Evolutionary conservation across 2,113 vertebrate species (phyloP).

Genomic region (Orycteropus afer): DNA sequence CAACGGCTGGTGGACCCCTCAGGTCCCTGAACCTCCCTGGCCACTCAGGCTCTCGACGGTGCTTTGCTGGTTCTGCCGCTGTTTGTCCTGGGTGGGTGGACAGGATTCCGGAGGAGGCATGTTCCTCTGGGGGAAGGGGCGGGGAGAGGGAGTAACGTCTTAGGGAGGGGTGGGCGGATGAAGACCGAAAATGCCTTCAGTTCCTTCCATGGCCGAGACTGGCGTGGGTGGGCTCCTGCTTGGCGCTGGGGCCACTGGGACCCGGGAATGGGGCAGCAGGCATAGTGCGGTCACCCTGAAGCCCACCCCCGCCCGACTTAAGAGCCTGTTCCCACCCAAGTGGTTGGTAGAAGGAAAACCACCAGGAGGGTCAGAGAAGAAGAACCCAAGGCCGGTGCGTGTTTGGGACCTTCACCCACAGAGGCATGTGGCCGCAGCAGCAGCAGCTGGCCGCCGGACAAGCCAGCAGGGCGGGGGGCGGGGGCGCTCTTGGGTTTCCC

Average conservation of each 20-base stretch:
- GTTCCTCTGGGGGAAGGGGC: no score
- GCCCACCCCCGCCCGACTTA: fast-evolving
- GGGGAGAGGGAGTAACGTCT: neutral
- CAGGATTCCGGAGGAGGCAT: neutral
- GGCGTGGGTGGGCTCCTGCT: neutral
- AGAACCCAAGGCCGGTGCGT: neutral
- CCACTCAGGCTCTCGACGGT: fast-evolving
- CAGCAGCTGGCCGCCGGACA: neutral
- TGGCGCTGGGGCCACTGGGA: neutral
- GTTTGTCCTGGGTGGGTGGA: fast-evolving
- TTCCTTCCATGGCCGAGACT: neutral
- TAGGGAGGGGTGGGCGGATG: neutral
- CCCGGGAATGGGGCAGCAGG: fast-evolving
- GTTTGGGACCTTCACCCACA: fast-evolving
- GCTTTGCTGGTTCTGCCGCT: neutral
- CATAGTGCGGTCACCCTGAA: fast-evolving
- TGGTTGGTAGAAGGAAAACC: neutral
- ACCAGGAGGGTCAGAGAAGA: fast-evolving
- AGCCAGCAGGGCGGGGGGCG: neutral
- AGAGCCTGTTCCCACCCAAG: neutral
- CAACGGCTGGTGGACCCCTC: no score
- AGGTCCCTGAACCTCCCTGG: fast-evolving
- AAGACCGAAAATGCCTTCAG: fast-evolving
- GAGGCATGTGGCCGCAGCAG: neutral
- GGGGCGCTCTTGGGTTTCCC: neutral